Base-by-base conservation (phyloP, 2,113 vertebrate genomes). In the Corythornis madagascariensis region DNA sequence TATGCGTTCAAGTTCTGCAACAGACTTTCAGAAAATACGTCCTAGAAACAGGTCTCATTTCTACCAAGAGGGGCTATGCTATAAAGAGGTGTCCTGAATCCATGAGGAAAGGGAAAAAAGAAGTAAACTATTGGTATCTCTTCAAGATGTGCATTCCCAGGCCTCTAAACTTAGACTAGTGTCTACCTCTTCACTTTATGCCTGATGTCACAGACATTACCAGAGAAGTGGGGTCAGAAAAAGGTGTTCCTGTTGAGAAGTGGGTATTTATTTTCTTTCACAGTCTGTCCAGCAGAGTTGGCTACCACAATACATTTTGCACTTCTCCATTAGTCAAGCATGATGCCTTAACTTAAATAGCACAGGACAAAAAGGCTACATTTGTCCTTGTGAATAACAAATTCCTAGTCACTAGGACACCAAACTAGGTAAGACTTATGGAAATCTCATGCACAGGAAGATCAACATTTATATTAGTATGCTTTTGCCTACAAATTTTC, bases 351-450 rank as follows among this genome's bases (percentile, higher is more conserved):
- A 77, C 65, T 77, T 91, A 76, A 93, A 86, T 18, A 92, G 91
- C 61, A 83, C 40, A 67, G 89, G 69, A 87, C 38, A 56, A 52
- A 92, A 80, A 92, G 79, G 74, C 71, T 40, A 12, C 53, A 1
- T 70, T 95, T 56, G 92, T 78, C 91, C 94, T 94, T 96, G 84
- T 71, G 82, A 96, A 91, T 92, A 83, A 94, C 61, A 75, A 89
- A 93, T 75, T 50, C 72, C 57, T 48, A 67, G 60, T 63, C 89
- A 83, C 69, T 53, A 86, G 83, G 83, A 89, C 82, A 92, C 56
- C 82, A 74, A 71, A 67, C 43, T 45, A 89, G 56, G 66, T 45
- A 89, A 91, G 89, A 60, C 78, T 48, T 53, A 92, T 19, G 45
- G 92, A 96, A 89, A 92, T 79, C 83, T 92, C 14, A 1, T 35